Evolutionary conservation across 2,888 invertebrate genomes (phyloP), one percentile per base, ranked within the genome.

Genomic region (Thecophora atra): DNA sequence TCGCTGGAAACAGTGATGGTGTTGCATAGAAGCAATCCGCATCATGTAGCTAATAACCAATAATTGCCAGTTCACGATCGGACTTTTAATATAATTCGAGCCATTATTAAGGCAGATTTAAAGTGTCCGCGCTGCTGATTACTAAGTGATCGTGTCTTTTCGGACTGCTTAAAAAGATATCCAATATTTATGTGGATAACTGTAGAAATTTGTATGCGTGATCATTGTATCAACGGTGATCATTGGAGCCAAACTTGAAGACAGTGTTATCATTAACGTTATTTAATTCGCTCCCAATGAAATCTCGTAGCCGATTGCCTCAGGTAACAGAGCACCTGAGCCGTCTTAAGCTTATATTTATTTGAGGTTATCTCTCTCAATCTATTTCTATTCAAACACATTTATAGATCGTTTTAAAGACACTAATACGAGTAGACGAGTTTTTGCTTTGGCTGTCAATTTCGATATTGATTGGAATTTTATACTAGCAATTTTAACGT

Each of bases 321-420:
- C 63, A 44, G 21, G 63, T 44, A n/a, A 47, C 17, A 13, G 19
- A 21, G 21, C 54, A n/a, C n/a, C n/a, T n/a, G n/a, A n/a, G n/a
- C n/a, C n/a, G n/a, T n/a, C n/a, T n/a, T n/a, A 17, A 58, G 24
- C 24, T 58, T 21, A 54, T 42, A 17, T 44, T n/a, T 56, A 19
- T 19, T 30, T 15, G n/a, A 72, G 72, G 68, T 72, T 68, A 72
- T 68, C 68, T 67, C 72, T 68, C 72, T 72, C 67, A 47, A 72
- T 66, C n/a, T 67, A 4, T 52, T 68, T 51, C 26, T 30, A 66
- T 26, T 28, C 24, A 26, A 21, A 42, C 44, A 26, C 37, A 42
- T 42, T 44, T 44, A 54, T 67, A 67, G 7, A 37, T 2, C 6
- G 37, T 8, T 37, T 8, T 37, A 37, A n/a, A 8, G n/a, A 37